Percentiles rank a stretch among this genome's conserved stretches.
Conservation (phyloP, 2,888 invertebrate genomes). For the Theretra japonica region DNA sequence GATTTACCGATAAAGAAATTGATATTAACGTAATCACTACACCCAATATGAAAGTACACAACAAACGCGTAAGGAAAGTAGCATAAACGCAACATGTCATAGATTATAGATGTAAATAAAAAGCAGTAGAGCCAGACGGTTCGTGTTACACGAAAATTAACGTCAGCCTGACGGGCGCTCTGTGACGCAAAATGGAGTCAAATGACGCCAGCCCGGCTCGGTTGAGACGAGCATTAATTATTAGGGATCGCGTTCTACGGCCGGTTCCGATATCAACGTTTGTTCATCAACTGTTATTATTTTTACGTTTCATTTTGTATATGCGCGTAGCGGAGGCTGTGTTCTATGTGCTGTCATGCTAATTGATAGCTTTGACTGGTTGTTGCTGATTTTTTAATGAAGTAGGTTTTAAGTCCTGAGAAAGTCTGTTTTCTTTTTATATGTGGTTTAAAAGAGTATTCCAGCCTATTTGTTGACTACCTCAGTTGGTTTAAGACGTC, state of each 20-base stretch:
- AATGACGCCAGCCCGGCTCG: constrained; percentile 54
- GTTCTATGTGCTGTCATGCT: too few relatives aligned
- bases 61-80: constrained; percentile 11
- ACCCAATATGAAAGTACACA: background rate
- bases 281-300: constrained; percentile 25
- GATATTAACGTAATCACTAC: background rate
- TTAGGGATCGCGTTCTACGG: constrained; percentile 64
- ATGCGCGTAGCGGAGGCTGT: background rate
- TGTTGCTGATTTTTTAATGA: too few relatives aligned
- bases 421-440: too few relatives aligned
- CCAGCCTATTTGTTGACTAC: too few relatives aligned
- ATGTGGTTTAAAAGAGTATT: too few relatives aligned
- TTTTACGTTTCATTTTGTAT: constrained; percentile 14
- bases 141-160: constrained; percentile 75
- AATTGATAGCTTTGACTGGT: too few relatives aligned
- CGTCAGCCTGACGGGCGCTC: constrained; percentile 61
- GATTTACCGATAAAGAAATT: background rate
- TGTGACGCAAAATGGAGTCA: constrained; percentile 49
- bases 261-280: constrained; percentile 44
- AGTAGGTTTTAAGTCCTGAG: too few relatives aligned
- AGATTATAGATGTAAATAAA: constrained; percentile 49
- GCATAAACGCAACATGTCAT: constrained; percentile 32
- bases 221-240: constrained; percentile 75
- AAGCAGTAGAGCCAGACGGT: constrained; percentile 60
- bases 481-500: too few relatives aligned